phyloP scores from a whole-genome alignment of 2,113 vertebrate species.

The Odocoileus virginianus region DNA sequence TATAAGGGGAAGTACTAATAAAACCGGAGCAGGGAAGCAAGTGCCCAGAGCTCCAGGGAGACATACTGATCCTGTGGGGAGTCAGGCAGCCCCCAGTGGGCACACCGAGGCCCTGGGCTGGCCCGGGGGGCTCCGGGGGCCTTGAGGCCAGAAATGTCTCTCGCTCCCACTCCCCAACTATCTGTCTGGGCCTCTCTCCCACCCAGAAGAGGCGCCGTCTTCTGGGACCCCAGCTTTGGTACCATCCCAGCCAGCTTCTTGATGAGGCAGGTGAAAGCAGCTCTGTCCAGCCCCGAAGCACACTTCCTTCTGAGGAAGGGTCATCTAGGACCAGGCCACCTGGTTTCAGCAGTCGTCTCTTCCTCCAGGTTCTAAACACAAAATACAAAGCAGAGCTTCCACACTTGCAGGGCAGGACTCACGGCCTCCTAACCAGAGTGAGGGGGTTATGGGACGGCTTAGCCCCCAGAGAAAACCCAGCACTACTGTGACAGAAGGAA shows the following conservation, averaged over 20 bases:
- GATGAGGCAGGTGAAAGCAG: background rate
- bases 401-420: background rate
- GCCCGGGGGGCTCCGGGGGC: fast-evolving
- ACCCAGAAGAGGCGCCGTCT: background rate
- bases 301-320: background rate
- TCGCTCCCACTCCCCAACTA: fast-evolving
- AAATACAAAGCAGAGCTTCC: background rate
- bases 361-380: background rate
- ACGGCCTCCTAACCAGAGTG: background rate
- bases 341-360: background rate
- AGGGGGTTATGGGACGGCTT: background rate
- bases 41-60: background rate
- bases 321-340: background rate
- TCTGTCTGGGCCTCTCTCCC: background rate
- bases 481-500: background rate
- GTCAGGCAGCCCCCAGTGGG: background rate
- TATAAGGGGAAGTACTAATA: background rate
- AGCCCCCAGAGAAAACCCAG: background rate
- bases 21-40: background rate
- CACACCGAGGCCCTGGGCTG: too few species aligned
- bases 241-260: background rate
- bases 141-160: background rate
- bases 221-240: background rate
- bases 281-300: background rate
- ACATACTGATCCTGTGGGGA: fast-evolving